A percentile compares a stretch with the other conserved stretches of the same genome.
Evolutionary conservation across 2,797 vertebrate species (phyloP).

Genomic region (Avahi laniger): DNA sequence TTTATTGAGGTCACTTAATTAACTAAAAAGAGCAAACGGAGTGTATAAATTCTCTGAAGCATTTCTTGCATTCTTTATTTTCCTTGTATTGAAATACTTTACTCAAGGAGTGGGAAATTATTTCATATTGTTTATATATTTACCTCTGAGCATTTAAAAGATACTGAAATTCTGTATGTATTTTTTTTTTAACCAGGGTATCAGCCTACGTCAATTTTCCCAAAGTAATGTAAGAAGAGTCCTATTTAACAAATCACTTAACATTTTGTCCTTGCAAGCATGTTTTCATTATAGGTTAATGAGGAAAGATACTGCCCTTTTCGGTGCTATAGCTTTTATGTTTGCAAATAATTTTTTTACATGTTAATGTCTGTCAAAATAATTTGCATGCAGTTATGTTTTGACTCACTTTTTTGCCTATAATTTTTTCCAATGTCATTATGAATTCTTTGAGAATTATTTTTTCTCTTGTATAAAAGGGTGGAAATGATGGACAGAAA

Average conservation of each 20-base stretch:
- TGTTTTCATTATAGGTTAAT: background rate
- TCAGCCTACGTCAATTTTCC: background rate
- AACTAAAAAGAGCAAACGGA: slow-evolving; percentile 49
- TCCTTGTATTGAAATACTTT: slow-evolving; percentile 4
- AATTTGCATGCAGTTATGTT: background rate
- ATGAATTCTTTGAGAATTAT: slow-evolving; percentile 10
- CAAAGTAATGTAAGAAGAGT: background rate
- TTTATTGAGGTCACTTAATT: slow-evolving; percentile 69
- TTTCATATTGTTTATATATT: slow-evolving; percentile 19
- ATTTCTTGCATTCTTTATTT: slow-evolving; percentile 44
- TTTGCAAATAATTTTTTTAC: slow-evolving; percentile 6
- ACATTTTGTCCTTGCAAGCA: background rate
- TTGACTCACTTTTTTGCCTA: background rate
- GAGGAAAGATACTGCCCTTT: background rate
- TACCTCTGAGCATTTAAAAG: background rate
- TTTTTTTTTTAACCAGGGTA: background rate
- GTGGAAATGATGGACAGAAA: background rate
- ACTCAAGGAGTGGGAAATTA: background rate
- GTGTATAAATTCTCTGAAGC: background rate
- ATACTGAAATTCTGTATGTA: background rate
- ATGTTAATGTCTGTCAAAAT: background rate
- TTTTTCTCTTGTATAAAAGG: background rate
- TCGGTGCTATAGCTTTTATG: background rate
- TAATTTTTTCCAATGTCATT: background rate
- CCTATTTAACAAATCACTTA: background rate